Conservation (phyloP, 1,140 invertebrate species). For the Drosophila sp. region DNA sequence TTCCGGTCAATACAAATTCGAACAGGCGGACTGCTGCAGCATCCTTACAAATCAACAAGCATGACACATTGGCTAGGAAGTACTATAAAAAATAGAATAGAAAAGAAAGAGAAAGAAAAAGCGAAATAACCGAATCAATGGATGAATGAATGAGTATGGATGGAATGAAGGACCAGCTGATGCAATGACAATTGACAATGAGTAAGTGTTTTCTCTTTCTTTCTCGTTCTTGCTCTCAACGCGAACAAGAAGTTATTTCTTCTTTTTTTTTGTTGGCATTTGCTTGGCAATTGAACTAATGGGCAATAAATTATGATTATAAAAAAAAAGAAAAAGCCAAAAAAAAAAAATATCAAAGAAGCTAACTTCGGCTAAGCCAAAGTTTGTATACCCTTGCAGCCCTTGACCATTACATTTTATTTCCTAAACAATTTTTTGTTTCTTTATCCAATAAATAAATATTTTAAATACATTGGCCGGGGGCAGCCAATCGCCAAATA, state of each 20-base stretch:
- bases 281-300: slow-evolving; percentile 21
- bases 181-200: slow-evolving; percentile 56
- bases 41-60: slow-evolving; percentile 80
- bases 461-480: too few species aligned
- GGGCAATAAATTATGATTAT: slow-evolving; percentile 52
- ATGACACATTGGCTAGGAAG: slow-evolving; percentile 74
- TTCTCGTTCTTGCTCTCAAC: neutral
- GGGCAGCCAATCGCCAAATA: too few species aligned
- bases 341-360: neutral
- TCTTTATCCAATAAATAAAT: too few species aligned
- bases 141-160: neutral
- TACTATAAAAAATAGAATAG: slow-evolving; percentile 48
- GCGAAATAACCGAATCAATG: neutral
- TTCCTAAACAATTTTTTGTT: too few species aligned
- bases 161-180: neutral
- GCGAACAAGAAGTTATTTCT: slow-evolving; percentile 14
- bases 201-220: slow-evolving; percentile 29
- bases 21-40: slow-evolving; percentile 44
- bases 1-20: slow-evolving; percentile 77
- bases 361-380: too few species aligned
- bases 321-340: slow-evolving; percentile 9
- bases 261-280: slow-evolving; percentile 1
- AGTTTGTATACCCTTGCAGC: too few species aligned
- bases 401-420: too few species aligned
- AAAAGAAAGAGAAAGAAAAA: slow-evolving; percentile 9